Evolutionary conservation across 1,140 invertebrate species (phyloP).

Genomic region (Ceratitis capitata): DNA sequence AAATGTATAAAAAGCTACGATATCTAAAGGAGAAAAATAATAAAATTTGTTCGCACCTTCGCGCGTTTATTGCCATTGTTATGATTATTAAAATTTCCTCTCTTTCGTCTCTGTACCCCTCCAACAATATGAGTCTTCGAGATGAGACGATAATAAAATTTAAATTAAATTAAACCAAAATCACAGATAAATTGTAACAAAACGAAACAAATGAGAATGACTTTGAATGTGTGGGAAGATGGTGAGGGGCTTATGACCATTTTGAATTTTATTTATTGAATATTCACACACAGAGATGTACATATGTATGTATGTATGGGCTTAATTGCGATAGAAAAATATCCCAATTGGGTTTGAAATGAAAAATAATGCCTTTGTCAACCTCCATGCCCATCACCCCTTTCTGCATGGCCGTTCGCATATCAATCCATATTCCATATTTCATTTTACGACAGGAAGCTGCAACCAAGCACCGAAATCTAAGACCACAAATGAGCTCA

Average conservation of each 20-base stretch:
- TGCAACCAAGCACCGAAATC: background rate
- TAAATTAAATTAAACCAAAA: background rate
- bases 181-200: background rate
- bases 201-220: background rate
- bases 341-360: no score
- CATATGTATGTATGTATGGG: background rate
- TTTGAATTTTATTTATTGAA: background rate
- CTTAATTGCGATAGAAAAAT: no score
- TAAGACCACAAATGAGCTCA: no score
- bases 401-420: no score
- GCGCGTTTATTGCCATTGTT: background rate
- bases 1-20: background rate
- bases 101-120: background rate
- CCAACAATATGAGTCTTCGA: background rate
- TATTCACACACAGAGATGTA: no score
- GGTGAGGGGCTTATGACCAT: background rate
- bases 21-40: background rate
- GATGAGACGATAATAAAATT: background rate
- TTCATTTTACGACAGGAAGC: background rate
- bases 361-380: no score
- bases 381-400: no score
- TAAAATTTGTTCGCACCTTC: conserved; percentile 33
- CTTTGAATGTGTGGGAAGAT: background rate
- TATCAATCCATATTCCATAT: no score
- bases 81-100: background rate